Base-by-base conservation (phyloP, 2,888 invertebrate species). In the Mylabris sibirica region DNA sequence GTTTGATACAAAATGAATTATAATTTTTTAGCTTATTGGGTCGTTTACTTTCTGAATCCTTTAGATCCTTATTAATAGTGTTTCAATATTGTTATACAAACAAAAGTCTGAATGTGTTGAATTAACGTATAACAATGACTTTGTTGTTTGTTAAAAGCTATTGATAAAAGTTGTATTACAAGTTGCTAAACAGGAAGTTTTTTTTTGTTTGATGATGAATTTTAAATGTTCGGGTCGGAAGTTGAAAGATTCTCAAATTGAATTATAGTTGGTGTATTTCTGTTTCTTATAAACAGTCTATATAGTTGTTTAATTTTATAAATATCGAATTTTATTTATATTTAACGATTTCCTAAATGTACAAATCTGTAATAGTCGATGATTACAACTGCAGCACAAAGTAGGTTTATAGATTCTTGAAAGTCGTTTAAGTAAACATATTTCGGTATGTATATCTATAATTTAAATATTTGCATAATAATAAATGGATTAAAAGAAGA, bases 1-100 rank as follows among this genome's bases (percentile, higher is more conserved):
- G 72, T 76, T 76, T 76, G 76, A 76, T 76, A 76, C 75, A 74
- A 68, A 72, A 70, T 71, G 75, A 76, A 76, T 74, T 75, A 75
- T 75, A 74, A 74, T 75, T 76, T 76, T 76, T 74, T 76, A 76
- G 76, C 74, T 74, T 74, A 69, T 60, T 20, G 34, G 5, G n/a
- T 59, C 14, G n/a, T 20, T 63, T 41, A 24, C 57, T 20, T 49
- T 49, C 20, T 11, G 12, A n/a, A 8, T 6, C 44, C 44, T 17
- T 5, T 44, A n/a, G 4, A 20, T 8, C 20, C 49, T n/a, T 20
- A 3, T 1, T 9, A 11, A 17, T 49, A 49, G 17, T 17, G 4
- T 44, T 44, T 17, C 1, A 11, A 17, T n/a, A 17, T 38, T 12
- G 3, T 12, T 35, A 11, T 35, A 3, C 26, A 26, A 26, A 3